Evolutionary conservation across 1,140 invertebrate genomes (phyloP), one percentile per base, ranked within the genome.

Genomic region (Thalassaphorura encarpata): DNA sequence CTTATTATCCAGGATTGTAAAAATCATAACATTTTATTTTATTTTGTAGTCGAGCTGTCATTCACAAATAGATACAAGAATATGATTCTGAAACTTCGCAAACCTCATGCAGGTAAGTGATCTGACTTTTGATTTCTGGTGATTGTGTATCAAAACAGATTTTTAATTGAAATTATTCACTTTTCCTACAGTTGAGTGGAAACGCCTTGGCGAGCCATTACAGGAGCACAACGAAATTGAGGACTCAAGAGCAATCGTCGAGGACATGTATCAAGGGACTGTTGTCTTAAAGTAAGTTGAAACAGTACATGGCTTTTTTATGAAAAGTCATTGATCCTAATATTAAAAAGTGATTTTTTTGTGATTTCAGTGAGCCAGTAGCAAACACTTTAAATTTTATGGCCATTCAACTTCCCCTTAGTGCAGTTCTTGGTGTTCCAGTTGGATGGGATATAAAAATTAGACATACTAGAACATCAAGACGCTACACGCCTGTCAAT

Each of bases 371-470:
- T 18, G 23, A 52, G 28, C 6, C 45, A 18, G 19, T 58, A 16
- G 50, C 56, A 18, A 50, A 21, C 1, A 26, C 45, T 31, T 27
- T 49, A 8, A 21, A 43, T 26, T 24, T 53, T 1, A 11, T 58
- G 8, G 43, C 28, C 3, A 24, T 53, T 6, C 24, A 48, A 27
- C n/a, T 53, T 1, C 2, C 13, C 19, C 31, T 31, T 2, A 36
- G 31, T 3, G 41, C 29, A 6, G 3, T 6, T 46, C 8, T 58
- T 24, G 56, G 56, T 5, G 56, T 58, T 48, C 56, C 56, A 5
- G 27, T 58, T 46, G 56, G 56, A 4, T 58, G 52, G 33, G 33
- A 58, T 24, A 16, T 58, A 6, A 52, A 53, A 29, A 21, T 58
- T 3, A 51, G 50, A 24, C 6, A 15, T 52, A 19, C 13, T 18